Evolutionary conservation across 2,888 invertebrate genomes (phyloP), one percentile per base, ranked within the genome.

Genomic region (Melanchra persicariae): DNA sequence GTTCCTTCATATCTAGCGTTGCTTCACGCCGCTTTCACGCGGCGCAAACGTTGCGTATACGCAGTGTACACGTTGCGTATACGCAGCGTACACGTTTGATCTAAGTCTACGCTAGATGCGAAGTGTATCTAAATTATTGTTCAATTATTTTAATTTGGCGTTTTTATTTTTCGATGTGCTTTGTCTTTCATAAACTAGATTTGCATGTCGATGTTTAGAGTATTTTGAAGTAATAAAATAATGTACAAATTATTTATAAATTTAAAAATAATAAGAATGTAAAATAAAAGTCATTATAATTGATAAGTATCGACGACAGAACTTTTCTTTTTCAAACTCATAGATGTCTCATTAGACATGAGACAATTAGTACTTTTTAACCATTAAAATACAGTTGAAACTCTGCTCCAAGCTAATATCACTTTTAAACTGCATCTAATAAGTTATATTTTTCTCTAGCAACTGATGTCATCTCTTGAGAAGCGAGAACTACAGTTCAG

Each of bases 401-500:
- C 1, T 37, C 10, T 45, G 12, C 6, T n/a, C n/a, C 8, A 54
- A 72, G 22, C 0, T n/a, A 37, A 37, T 62, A 61, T 45, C 9
- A 12, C 19, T 30, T 19, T 62, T 61, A 57, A 0, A 1, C 0
- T 4, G 1, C 0, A 59, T 9, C 9, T 72, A 63, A 74, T 78
- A 81, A 73, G 45, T 19, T 15, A 0, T 3, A 67, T 81, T 87
- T 88, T 85, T 85, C 85, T 89, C 89, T 51, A 99, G 99, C 98
- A 98, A 93, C 96, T 99, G 90, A 99, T 99, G 98, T 98, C 98
- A 84, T 99, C 99, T 82, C 96, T 99, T 90, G 99, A 99, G 94
- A 98, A 98, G 91, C 97, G 99, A 63, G 99, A 99, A 94, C 97
- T 98, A 71, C 99, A 99, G 93, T 99, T 99, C 96, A 99, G 99